phyloP scores from a whole-genome alignment of 2,113 vertebrate species.

The Corythaixoides concolor region DNA sequence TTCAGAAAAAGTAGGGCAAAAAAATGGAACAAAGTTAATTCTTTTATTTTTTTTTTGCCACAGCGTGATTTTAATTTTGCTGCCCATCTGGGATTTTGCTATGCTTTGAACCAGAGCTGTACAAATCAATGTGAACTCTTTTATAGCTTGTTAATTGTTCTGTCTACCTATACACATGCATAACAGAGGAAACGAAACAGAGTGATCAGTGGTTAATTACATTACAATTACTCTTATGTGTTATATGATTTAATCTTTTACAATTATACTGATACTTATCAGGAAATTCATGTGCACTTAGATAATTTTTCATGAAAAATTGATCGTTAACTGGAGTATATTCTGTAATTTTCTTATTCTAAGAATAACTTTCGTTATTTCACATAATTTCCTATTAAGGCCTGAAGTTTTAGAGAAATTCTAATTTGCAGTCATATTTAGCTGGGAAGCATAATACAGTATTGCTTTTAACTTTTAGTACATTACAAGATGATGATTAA shows the following conservation, averaged over 20 bases:
- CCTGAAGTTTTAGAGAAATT: neutral
- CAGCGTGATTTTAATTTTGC: conserved; percentile 14
- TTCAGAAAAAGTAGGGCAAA: conserved; percentile 47
- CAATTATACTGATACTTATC: neutral
- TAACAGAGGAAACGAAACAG: neutral
- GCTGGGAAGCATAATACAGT: neutral
- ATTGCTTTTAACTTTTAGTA: neutral
- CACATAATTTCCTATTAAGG: neutral
- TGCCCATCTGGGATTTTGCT: conserved; percentile 21
- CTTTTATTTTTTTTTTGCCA: neutral
- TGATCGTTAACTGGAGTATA: neutral
- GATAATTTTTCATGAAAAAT: neutral
- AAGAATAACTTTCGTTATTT: neutral
- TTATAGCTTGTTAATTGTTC: conserved; percentile 1
- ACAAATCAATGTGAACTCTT: neutral
- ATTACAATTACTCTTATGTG: neutral
- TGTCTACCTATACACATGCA: neutral
- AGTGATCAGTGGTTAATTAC: neutral
- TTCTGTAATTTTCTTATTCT: neutral
- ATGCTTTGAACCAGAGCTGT: neutral
- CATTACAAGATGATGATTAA: neutral
- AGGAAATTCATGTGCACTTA: neutral
- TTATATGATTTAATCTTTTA: neutral
- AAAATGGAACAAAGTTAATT: conserved; percentile 20
- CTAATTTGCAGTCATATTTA: neutral